Base-by-base conservation (phyloP, 1,140 invertebrate genomes). In the Anoplolepis gracilipes region DNA sequence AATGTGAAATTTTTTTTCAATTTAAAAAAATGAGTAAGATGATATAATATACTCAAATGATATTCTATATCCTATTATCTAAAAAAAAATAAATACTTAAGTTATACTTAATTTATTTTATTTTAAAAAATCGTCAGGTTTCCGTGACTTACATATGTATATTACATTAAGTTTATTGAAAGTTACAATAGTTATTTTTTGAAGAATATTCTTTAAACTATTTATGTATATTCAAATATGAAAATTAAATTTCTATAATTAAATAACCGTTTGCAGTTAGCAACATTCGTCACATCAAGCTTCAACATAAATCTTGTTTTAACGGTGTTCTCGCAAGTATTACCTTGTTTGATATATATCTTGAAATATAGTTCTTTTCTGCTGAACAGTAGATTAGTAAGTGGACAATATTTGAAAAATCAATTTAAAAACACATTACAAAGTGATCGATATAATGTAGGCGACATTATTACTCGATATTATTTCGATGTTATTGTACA, bases 211-310 rank as follows among this genome's bases (percentile, higher is more conserved):
- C 0, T 61, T 36, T 55, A 67, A 36, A 36, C 36, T 36, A 36
- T 36, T 33, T 6, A 16, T 55, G 25, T 72, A 53, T 28, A 39
- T 55, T 46, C 28, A 33, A 64, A 57, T 7, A 6, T 76, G n/a
- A 25, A 46, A 61, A 42, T 25, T 62, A 1, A 30, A 62, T 22
- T n/a, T 62, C 7, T 53, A 53, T 30, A 8, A 53, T 62, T 30
- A 61, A 76, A 59, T 79, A 55, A 69, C 67, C 13, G 8, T 67
- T 67, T 53, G 46, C 30, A 81, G 64, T 69, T 81, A 28, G 16
- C 64, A 57, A 57, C 46, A n/a, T 81, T 81, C 1, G 25, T 25
- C 10, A 79, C 77, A 8, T 36, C 49, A 55, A 22, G n/a, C 28
- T 59, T 67, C 3, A 49, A 42, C 36, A 1, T 57, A 19, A 11